Conservation (phyloP, 2,888 invertebrate species). For the Vesta saturnalis region DNA sequence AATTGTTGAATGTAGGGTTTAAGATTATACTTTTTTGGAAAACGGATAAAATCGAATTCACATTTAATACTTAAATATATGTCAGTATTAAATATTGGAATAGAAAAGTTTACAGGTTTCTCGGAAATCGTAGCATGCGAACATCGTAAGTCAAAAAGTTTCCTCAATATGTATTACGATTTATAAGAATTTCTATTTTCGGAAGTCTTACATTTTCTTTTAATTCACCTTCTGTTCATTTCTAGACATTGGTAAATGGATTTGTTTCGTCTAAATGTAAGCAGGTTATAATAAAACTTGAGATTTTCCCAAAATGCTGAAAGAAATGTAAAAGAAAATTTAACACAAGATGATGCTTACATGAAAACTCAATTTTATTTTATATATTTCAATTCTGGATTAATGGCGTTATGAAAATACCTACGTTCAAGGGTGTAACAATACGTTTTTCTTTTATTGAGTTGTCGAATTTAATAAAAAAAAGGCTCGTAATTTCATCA, state of each 20-base stretch:
- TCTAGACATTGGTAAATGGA: constrained; percentile 9
- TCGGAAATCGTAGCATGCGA: neutral
- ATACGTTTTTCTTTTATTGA: no score
- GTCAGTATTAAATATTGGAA: no score
- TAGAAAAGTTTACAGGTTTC: neutral
- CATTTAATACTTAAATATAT: no score
- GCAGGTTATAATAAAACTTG: neutral
- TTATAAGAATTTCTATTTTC: neutral
- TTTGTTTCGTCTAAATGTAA: constrained; percentile 4
- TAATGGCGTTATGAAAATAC: neutral
- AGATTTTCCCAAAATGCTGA: constrained; percentile 3
- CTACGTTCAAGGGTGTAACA: no score
- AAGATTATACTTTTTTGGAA: no score
- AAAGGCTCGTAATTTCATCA: no score
- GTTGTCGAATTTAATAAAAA: neutral
- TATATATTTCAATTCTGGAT: neutral
- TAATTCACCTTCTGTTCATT: constrained; percentile 6
- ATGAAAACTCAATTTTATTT: constrained; percentile 9
- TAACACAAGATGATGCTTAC: neutral
- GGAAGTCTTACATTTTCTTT: constrained; percentile 3
- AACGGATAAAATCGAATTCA: no score
- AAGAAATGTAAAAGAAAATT: neutral
- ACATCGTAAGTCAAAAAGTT: neutral
- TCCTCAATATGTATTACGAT: neutral
- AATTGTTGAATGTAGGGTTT: no score